Base-by-base conservation (phyloP, 2,888 invertebrate genomes). In the Stenodema calcarata region DNA sequence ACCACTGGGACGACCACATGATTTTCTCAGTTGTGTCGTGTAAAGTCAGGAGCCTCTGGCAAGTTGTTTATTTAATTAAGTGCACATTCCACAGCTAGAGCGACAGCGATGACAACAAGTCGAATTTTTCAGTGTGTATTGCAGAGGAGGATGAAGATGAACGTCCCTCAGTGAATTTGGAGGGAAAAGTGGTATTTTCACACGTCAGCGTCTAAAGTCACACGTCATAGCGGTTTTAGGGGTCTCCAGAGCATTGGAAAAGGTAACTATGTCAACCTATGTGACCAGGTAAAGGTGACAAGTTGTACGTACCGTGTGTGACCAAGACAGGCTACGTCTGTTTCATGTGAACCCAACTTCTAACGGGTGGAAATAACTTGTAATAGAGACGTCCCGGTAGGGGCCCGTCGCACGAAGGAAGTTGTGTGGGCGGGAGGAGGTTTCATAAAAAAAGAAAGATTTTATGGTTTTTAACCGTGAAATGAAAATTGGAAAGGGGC, bases 401-500 rank as follows among this genome's bases (percentile, higher is more conserved):
- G 27, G 62, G 62, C 18, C 14, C 54, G n/a, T 11, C 23, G 62
- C 73, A 78, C 42, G 76, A 76, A 76, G 76, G 76, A 70, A 70
- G 70, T 73, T 7, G 16, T 30, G 41, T 6, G 30, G 42, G 30
- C 12, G 78, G 47, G 78, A 14, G 42, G 78, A 18, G 47, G 62
- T 23, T 35, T 35, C 7, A 4, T 23, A 62, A 62, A 62, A 78
- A 44, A 42, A 27, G n/a, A n/a, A n/a, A 27, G 41, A 78, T 78
- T 78, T 78, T 78, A 78, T 78, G 78, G 78, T 44, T 78, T 78
- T 78, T 78, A 78, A 44, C 78, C 78, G 78, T 78, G 78, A 78
- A 78, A 78, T 78, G 78, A 78, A 78, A 78, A 18, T 18, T 27
- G 44, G 27, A 44, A 44, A 23, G 78, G 44, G 42, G 0, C 78